Evolutionary conservation across 2,888 invertebrate genomes (phyloP), one percentile per base, ranked within the genome.

Genomic region (Drosophila parthenogenetica): DNA sequence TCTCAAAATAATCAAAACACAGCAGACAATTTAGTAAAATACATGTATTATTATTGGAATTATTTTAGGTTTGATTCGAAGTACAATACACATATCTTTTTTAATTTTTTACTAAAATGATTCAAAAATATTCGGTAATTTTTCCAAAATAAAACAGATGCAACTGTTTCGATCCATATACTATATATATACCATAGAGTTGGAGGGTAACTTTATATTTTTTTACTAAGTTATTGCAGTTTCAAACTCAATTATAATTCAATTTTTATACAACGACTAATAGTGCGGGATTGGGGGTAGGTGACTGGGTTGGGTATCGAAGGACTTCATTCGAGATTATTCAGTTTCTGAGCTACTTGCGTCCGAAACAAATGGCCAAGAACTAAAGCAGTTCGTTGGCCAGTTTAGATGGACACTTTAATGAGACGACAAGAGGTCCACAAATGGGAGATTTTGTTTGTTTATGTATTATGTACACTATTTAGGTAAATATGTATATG

Each of bases 11-110:
- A 51, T 45, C 11, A 48, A 29, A 51, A 35, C 14, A 54, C 42
- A 13, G 13, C 11, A 22, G 10, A 60, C 10, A 40, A 42, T 74
- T 58, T 74, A 74, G 54, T 79, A 79, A 77, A 77, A 78, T 69
- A 73, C 69, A 65, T 81, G 69, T 81, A 77, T 77, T 66, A 78
- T 66, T 77, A 73, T 89, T 87, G 86, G 51, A 84, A 88, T 88
- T 88, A 88, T 77, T 49, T 88, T 74, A 82, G 82, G 69, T 67
- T 77, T 77, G 89, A 85, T 89, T 88, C 89, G 66, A 89, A 89
- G 70, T 89, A 54, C 55, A 87, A 75, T 75, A 79, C 77, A 75
- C 22, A 89, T 78, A 81, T 75, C 11, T 1, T 35, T 75, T 74
- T 65, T 81, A 35, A 78, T 75, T 75, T 74, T 65, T 84, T 39